Evolutionary conservation across 2,888 invertebrate genomes (phyloP), one percentile per base, ranked within the genome.

Genomic region (Clitarchus hookeri): DNA sequence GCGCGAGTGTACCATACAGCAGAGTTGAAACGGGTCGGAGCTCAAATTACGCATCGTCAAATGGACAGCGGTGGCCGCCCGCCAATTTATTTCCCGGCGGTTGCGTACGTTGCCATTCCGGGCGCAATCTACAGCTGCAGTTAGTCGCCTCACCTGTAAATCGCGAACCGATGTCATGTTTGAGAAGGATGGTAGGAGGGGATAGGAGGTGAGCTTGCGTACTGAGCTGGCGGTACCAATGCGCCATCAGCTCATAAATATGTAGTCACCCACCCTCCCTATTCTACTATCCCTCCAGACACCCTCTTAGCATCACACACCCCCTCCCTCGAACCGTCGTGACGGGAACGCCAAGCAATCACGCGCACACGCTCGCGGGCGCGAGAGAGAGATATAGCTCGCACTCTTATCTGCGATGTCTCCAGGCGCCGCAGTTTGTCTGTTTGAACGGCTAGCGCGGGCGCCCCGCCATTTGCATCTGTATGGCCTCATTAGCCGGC

Each of bases 401-500:
- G 8, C 65, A 65, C 65, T 65, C 65, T 65, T 65, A 65, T 65
- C 65, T 65, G 65, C 65, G n/a, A 65, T 65, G 23, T 65, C 65
- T 65, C 65, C 65, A 65, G 65, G 23, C 65, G 65, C n/a, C 65
- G 65, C 65, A 65, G 65, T 65, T 65, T 65, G 65, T 48, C 48
- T 48, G 48, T 48, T 48, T 48, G 48, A 48, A 48, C 48, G 48
- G 48, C 16, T 48, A 48, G 11, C 48, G 48, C 0, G 48, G 6
- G 48, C 48, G n/a, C 19, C 2, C 23, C 8, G 65, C 65, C 65
- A 65, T 65, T 65, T 65, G 65, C 65, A 65, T 65, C 65, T n/a
- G 12, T 65, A 65, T 65, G 65, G 16, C 65, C 65, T 65, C 65
- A 65, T 65, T 65, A n/a, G n/a, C 23, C 65, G 23, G 23, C 65